Evolutionary conservation across 2,888 invertebrate genomes (phyloP), one percentile per base, ranked within the genome.

Genomic region (Sminthurides aquaticus): DNA sequence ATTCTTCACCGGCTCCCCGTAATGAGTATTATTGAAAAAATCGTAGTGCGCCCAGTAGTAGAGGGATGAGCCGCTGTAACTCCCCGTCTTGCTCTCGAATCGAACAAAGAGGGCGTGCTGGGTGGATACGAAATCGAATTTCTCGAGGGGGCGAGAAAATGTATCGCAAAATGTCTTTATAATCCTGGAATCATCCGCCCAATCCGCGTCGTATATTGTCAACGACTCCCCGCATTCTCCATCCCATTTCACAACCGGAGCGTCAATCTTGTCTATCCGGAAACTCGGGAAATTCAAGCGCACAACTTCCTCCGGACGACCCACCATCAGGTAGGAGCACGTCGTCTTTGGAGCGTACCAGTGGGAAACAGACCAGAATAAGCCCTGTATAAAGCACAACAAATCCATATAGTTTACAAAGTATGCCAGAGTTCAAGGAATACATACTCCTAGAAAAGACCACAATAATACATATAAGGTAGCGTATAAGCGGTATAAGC

Each of bases 11-110:
- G 89, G 87, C 70, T 89, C 90, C 0, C 93, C 93, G 71, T 89
- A 87, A 60, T 88, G 86, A 0, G 90, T 91, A 76, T 91, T 91
- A 78, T 93, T 92, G 80, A 92, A 93, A 81, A 92, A 93, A 77
- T 93, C 92, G 76, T 92, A 93, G 77, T 92, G 92, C 0, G 92
- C 92, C 92, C 92, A 92, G 78, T 92, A 93, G 79, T 93, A 92
- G 18, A 94, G 82, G 0, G 69, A 71, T 20, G 67, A 67, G 83
- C 92, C 93, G 67, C 91, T 91, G 75, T 93, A 92, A 71, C 91
- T 91, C 25, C 94, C 93, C 1, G 92, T 91, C 78, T 91, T 91
- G 79, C 92, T 92, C 76, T 92, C 91, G 77, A 92, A 92, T 29
- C 91, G 83, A 0, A 93, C 91, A 76, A 89, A 92, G 75, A 93